Base-by-base conservation (phyloP, 2,797 vertebrate genomes). In the Hydrolagus colliei region DNA sequence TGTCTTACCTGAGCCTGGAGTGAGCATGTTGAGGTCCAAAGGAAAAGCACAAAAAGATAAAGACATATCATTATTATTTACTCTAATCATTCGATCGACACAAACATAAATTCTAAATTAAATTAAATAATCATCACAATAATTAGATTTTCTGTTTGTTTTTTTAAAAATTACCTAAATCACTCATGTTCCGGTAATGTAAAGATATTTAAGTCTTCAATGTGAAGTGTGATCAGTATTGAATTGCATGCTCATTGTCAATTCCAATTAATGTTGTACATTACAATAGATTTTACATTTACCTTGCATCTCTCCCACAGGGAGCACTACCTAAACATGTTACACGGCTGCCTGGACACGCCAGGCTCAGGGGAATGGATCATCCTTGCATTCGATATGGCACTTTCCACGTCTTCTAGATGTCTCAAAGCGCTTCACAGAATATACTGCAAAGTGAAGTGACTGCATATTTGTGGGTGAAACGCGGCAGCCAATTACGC, bases 1-100 rank as follows among this genome's bases (percentile, higher is more conserved):
- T 68, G 65, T 5, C 79, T 84, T 84, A 84, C 79, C 79, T 84
- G 79, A 84, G 79, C 79, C 79, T 84, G 79, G 16, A 20, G 22
- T 12, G 32, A 84, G 10, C 16, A 20, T 13, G 5, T 35, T 35
- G 41, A 32, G 67, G 65, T 71, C 79, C 41, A 84, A 68, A 68
- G 65, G 14, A 71, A 35, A 62, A 27, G 16, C 27, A 82, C 3
- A 82, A 82, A 68, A 84, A 84, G 63, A 82, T 27, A 68, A 68
- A 68, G 63, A 41, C 67, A 20, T 84, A 71, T 27, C 27, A 27
- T 71, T 71, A 41, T 76, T 76, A 82, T 41, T 82, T 9, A 84
- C 35, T 27, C 12, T 16, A 71, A 32, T 82, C 1, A 68, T 68
- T 20, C 32, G 35, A 67, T 22, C 20, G n/a, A 11, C 10, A 67